These are phyloP conservation scores for Acanthaster planci DNA, from an alignment of 35 echinoderm and acorn worm species.

Conservation along the genomic window DNA sequence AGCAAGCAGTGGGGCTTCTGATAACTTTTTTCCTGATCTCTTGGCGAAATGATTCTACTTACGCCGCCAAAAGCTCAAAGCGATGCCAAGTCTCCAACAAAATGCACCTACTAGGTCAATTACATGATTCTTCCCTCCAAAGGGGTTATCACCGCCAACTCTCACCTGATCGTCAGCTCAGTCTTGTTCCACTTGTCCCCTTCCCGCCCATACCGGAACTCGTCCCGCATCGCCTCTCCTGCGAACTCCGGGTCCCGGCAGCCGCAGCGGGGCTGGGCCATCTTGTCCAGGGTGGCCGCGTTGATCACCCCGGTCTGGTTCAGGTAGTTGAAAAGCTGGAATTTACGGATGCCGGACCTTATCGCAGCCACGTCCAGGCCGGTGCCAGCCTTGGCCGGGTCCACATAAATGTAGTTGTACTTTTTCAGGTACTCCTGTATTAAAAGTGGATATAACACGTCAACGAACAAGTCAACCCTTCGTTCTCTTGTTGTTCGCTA, in stretches of 20 bases:
- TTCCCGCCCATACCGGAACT: constrained; percentile 3
- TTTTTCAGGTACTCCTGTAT: constrained; percentile 8
- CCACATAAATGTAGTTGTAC: not conserved
- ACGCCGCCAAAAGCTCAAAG: no score
- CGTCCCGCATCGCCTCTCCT: not conserved
- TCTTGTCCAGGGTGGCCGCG: not conserved
- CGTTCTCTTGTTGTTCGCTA: not conserved
- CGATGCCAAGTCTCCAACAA: no score
- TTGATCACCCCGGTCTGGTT: not conserved
- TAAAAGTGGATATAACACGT: not conserved
- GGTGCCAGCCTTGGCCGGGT: not conserved
- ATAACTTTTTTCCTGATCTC: no score
- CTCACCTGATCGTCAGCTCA: constrained; percentile 1
- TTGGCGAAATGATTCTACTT: no score
- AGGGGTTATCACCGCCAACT: not conserved
- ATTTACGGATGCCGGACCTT: not conserved
- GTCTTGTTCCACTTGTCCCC: constrained; percentile 14
- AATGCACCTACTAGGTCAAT: no score
- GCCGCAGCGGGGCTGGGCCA: not conserved
- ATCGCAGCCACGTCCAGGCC: not conserved
- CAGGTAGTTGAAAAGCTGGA: not conserved
- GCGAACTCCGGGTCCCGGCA: constrained; percentile 1
- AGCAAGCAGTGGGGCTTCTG: no score
- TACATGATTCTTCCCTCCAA: not conserved
- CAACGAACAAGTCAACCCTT: not conserved